Conservation (phyloP, 2,113 vertebrate species). For the Cyprichromis sp. region DNA sequence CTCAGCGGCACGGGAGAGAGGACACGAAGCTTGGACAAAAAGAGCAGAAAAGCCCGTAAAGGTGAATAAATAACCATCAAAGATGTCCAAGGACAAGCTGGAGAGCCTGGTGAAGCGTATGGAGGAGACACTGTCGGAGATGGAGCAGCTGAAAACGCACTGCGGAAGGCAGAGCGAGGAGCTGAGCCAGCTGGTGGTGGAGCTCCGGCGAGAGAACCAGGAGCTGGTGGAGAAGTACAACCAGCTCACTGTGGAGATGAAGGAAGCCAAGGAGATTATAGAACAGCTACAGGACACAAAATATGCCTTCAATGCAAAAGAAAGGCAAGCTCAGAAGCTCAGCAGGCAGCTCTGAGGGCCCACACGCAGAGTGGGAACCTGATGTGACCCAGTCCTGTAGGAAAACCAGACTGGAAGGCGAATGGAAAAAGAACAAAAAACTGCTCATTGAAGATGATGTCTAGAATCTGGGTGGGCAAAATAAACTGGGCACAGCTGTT, state of each 20-base stretch:
- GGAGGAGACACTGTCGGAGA: slow-evolving; percentile 83
- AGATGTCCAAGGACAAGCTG: slow-evolving; percentile 82
- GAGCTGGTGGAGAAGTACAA: slow-evolving; percentile 79
- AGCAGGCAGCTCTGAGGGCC: slow-evolving; percentile 74
- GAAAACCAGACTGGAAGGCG: not conserved
- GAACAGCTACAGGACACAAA: slow-evolving; percentile 77
- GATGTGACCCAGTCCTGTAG: not conserved
- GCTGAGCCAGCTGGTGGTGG: slow-evolving; percentile 78
- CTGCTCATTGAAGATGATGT: not conserved
- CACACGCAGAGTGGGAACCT: not conserved
- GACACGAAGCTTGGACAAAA: not conserved
- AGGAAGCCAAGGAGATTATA: slow-evolving; percentile 79
- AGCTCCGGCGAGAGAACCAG: slow-evolving; percentile 76
- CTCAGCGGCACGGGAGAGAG: not conserved
- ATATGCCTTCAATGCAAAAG: slow-evolving; percentile 80
- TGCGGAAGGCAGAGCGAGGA: slow-evolving; percentile 81
- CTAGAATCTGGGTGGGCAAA: slow-evolving; percentile 25
- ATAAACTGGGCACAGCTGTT: slow-evolving; percentile 23
- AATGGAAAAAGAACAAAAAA: not conserved
- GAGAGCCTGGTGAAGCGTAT: slow-evolving; percentile 82
- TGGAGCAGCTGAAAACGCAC: slow-evolving; percentile 83
- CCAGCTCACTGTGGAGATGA: slow-evolving; percentile 73
- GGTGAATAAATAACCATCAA: not conserved
- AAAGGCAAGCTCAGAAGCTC: slow-evolving; percentile 84
- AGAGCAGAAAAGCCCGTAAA: not conserved